Evolutionary conservation across 2,888 invertebrate genomes (phyloP).

Genomic region (Tryphoninae sp.): DNA sequence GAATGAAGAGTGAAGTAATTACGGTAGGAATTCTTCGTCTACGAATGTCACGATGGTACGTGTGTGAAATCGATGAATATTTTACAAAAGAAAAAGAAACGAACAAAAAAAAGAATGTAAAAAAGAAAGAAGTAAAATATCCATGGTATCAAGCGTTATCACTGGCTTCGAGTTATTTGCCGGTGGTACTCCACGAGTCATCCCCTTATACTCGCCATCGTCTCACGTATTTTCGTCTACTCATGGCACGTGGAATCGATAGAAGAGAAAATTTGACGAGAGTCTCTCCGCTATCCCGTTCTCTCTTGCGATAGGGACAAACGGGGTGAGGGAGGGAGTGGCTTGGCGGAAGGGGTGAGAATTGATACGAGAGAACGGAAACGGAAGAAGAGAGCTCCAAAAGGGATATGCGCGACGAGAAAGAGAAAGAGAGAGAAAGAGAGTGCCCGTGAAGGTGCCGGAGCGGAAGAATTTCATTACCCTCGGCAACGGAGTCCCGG

Average conservation of each 20-base stretch:
- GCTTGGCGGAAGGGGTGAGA: conserved; percentile 44
- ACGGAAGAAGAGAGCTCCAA: conserved; percentile 44
- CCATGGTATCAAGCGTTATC: background rate
- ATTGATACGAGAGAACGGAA: conserved; percentile 60
- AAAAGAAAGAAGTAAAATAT: background rate
- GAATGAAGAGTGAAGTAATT: background rate
- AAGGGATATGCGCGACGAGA: conserved; percentile 46
- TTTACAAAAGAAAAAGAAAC: background rate
- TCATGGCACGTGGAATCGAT: conserved; percentile 56
- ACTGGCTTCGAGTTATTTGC: conserved; percentile 20
- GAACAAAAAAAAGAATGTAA: background rate
- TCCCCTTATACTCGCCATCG: conserved; percentile 10
- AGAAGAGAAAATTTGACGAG: conserved; percentile 63
- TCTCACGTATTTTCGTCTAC: conserved; percentile 51
- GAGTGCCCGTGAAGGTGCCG: conserved; percentile 52
- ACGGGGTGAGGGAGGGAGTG: conserved; percentile 4
- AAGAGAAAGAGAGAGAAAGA: conserved; percentile 51
- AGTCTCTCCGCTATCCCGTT: conserved; percentile 32
- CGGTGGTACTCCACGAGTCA: background rate
- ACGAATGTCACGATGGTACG: background rate
- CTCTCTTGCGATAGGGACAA: conserved; percentile 29
- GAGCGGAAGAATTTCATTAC: conserved; percentile 77
- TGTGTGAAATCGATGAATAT: background rate
- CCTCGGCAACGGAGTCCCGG: conserved; percentile 71
- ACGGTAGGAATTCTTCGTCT: background rate